A percentile compares a stretch with the other conserved stretches of the same genome.
These are phyloP conservation scores for rabbit (Oryctolagus cuniculus) DNA, from an alignment of 2,113 vertebrate species.

Conservation along the genomic window DNA sequence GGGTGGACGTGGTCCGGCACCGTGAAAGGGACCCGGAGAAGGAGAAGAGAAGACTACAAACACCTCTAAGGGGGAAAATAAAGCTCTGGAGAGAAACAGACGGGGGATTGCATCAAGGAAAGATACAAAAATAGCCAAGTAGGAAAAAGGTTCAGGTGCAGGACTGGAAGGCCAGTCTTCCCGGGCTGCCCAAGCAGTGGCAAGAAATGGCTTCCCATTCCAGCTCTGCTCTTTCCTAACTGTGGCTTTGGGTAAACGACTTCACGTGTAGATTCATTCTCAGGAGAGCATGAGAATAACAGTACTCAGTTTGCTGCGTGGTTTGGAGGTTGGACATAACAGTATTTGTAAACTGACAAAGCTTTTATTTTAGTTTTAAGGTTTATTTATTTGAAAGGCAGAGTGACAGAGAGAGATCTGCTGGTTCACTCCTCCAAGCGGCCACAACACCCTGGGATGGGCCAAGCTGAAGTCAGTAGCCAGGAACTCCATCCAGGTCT, in stretches of 20 bases:
- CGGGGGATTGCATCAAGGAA: neutral
- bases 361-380: too few species aligned
- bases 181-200: neutral
- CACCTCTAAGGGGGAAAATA: neutral
- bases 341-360: slow-evolving; percentile 29
- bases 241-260: slow-evolving; percentile 24
- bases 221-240: slow-evolving; percentile 19
- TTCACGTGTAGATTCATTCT: slow-evolving; percentile 41
- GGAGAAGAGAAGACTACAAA: neutral
- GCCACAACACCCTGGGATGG: too few species aligned
- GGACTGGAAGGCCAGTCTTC: neutral
- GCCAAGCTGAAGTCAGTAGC: too few species aligned
- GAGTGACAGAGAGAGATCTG: too few species aligned
- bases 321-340: slow-evolving; percentile 33
- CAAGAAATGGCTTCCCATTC: slow-evolving; percentile 38
- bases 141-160: neutral
- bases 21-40: neutral
- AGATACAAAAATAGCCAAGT: neutral
- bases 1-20: neutral
- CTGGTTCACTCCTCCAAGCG: too few species aligned
- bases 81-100: neutral
- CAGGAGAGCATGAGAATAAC: neutral
- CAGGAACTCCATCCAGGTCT: too few species aligned
- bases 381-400: too few species aligned
- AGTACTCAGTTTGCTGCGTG: neutral